Percentiles rank a stretch among this genome's conserved stretches.
Conservation (phyloP, 2,797 vertebrate species). For the Acanthopagrus latus region DNA sequence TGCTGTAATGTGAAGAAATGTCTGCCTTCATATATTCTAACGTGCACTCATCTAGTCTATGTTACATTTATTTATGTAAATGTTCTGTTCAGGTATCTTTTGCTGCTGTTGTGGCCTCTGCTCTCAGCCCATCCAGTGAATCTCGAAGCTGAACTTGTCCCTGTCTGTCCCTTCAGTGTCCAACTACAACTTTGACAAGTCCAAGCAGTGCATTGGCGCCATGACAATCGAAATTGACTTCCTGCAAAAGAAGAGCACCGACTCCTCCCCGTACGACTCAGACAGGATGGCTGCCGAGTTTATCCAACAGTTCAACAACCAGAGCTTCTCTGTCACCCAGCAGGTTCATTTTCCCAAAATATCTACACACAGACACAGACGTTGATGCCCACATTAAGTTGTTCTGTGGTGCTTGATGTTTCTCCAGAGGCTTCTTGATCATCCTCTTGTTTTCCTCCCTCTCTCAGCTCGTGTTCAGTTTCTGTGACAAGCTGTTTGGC, state of each 20-base stretch:
- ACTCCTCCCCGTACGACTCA: constrained; percentile 95
- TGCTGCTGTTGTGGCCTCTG: not conserved
- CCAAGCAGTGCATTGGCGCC: constrained; percentile 94
- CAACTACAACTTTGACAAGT: constrained; percentile 94
- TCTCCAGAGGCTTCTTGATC: not conserved
- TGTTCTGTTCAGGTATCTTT: not conserved
- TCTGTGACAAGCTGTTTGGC: constrained; percentile 96
- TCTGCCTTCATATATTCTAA: no score
- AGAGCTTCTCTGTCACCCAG: constrained; percentile 93
- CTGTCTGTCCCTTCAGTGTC: constrained; percentile 81
- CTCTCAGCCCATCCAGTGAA: not conserved
- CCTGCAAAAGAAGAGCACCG: constrained; percentile 96
- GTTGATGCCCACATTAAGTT: not conserved
- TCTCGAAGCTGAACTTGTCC: not conserved
- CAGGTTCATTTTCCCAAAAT: constrained; percentile 86
- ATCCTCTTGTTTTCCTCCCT: not conserved
- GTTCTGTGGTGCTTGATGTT: not conserved
- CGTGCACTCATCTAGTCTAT: not conserved
- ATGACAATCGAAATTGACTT: constrained; percentile 99
- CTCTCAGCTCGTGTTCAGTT: constrained; percentile 93
- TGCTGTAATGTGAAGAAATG: no score
- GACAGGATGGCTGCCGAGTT: constrained; percentile 98
- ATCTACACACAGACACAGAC: not conserved
- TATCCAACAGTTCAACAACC: constrained; percentile 98
- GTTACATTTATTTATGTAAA: not conserved